A percentile compares a stretch with the other conserved stretches of the same genome.
Conservation (phyloP, 2,797 vertebrate genomes). For the Pseudomugil gertrudae region DNA sequence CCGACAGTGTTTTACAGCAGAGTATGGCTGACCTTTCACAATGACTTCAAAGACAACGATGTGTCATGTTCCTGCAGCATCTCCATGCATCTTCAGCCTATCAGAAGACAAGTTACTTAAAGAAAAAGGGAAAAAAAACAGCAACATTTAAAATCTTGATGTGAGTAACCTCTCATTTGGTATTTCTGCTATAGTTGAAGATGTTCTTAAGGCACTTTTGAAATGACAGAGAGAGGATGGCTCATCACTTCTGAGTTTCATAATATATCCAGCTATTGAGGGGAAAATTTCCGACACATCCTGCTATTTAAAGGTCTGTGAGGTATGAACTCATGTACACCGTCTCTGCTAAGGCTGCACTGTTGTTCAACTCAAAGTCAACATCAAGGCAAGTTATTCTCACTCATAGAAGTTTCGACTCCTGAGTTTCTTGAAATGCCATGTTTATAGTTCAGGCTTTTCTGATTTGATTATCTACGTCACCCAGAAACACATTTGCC, state of each 20-base stretch:
- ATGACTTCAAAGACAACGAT: not conserved
- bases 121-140: not conserved
- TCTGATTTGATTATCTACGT: not conserved
- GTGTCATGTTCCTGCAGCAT: no score
- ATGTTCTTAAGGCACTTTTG: not conserved
- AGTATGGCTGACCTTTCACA: slow-evolving; percentile 13
- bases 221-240: not conserved
- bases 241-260: not conserved
- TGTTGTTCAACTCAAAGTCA: not conserved
- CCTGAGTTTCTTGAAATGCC: not conserved
- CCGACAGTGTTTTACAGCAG: not conserved
- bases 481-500: slow-evolving; percentile 2
- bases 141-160: not conserved
- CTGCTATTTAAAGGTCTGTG: not conserved
- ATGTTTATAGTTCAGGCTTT: not conserved
- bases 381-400: not conserved
- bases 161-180: not conserved
- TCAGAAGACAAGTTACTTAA: not conserved
- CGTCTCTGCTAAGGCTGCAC: not conserved
- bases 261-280: not conserved
- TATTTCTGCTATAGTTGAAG: not conserved
- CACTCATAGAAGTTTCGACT: not conserved
- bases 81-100: not conserved
- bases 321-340: not conserved
- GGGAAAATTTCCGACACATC: not conserved